Conservation (phyloP, 2,797 vertebrate species). For the Pangasius macronema region DNA sequence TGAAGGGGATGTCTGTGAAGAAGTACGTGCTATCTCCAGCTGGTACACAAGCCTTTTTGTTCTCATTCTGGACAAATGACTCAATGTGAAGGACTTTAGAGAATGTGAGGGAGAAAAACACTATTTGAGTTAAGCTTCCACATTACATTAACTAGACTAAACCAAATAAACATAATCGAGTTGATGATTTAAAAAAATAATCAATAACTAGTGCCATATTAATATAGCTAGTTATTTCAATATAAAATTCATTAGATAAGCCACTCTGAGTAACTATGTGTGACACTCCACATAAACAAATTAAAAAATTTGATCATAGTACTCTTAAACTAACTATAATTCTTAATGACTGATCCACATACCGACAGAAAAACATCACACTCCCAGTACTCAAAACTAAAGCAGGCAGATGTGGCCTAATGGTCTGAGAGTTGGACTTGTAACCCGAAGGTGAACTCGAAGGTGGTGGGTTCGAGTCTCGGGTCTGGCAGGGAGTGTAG, state of each 20-base stretch:
- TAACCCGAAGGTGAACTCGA: too few species aligned
- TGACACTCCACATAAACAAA: neutral
- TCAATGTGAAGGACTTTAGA: slow-evolving; percentile 53
- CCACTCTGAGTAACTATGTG: neutral
- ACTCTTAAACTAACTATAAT: neutral
- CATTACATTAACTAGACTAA: neutral
- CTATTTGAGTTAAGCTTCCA: neutral
- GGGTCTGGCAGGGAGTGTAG: too few species aligned
- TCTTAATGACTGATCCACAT: neutral
- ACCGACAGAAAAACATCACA: neutral
- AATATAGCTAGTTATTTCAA: neutral
- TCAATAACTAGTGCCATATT: neutral
- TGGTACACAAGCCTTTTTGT: slow-evolving; percentile 65
- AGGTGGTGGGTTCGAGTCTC: too few species aligned
- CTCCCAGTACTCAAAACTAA: neutral
- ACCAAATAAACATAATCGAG: neutral
- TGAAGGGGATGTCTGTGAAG: slow-evolving; percentile 37
- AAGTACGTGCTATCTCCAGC: slow-evolving; percentile 58
- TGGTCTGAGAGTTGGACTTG: too few species aligned
- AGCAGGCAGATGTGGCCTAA: too few species aligned
- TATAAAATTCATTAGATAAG: neutral
- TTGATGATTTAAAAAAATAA: neutral
- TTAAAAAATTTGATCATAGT: neutral
- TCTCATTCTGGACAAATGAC: slow-evolving; percentile 64
- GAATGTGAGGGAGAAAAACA: slow-evolving; percentile 31